Base-by-base conservation (phyloP, 2,113 vertebrate genomes). In the Bubalus kerabau region DNA sequence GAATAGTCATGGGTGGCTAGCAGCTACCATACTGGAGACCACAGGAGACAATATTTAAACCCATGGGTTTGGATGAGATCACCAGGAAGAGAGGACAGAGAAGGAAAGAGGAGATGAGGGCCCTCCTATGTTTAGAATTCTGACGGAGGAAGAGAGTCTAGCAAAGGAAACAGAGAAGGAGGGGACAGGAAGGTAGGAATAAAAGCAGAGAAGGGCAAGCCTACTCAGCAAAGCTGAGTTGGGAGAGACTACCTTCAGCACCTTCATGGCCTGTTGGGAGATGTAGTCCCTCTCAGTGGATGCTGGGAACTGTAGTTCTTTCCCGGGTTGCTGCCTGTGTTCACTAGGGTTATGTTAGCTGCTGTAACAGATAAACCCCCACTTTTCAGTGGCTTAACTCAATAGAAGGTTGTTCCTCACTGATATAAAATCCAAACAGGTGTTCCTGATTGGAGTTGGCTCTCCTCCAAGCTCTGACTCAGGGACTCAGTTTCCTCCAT, bases 251-350 rank as follows among this genome's bases (percentile, higher is more conserved):
- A 59, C n/a, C 36, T 84, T 43, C 50, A 43, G 57, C 24, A 57
- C n/a, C 62, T 46, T 32, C 7, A 0, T 14, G 94, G 96, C 85
- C 83, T 92, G 43, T 74, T 94, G 86, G 94, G 86, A 94, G 48
- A 85, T 80, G 48, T 81, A 87, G 81, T 91, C 48, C 62, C 19
- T 92, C 71, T 76, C 40, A 2, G 80, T 81, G 64, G 12, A 40
- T 94, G 56, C 83, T 95, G 87, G 94, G 84, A 93, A 40, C 21
- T 93, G n/a, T 94, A 87, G 90, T 96, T 91, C 24, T 30, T 26
- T 78, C n/a, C 2, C 16, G 36, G 80, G 81, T n/a, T 40, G 9
- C 43, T 28, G 32, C 7, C 21, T 28, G 12, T 74, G 43, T 88
- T 90, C 60, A 52, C 82, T 56, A 80, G 16, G 2, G 24, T 46